Base-by-base conservation (phyloP, 2,113 vertebrate genomes). In the Elachura formosa region DNA sequence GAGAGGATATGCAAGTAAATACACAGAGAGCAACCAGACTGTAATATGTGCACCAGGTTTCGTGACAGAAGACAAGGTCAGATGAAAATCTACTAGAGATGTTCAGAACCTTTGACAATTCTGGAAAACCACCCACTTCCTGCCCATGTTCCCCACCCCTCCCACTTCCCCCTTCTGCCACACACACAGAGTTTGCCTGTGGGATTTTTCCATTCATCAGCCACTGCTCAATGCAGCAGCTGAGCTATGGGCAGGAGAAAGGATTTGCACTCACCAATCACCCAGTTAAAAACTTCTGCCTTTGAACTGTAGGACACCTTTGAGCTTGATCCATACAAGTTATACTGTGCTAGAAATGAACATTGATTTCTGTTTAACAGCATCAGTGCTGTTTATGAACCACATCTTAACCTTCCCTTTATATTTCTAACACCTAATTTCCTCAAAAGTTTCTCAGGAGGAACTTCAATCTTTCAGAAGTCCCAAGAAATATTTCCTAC, bases 351-450 rank as follows among this genome's bases (percentile, higher is more conserved):
- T 91, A 90, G 82, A 91, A 90, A 69, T n/a, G 5, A 82, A 51
- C 25, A 21, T 73, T 21, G 55, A 45, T 83, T 91, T 93, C 85
- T 92, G 55, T 75, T 86, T 77, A 94, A 85, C n/a, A 83, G 29
- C 45, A 54, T 10, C 23, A 59, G 36, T 19, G 29, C 24, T 90
- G 29, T 73, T 93, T 78, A 81, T 77, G 80, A 94, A 90, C 55
- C 51, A 23, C 48, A 74, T n/a, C 24, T 82, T 89, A 82, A 82
- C 90, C 93, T 91, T 96, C 90, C 67, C 63, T 96, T 94, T 96
- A 87, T 93, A 83, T 38, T 59, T 90, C 67, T 68, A 67, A 78
- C 18, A 71, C 12, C 67, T 67, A 45, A 88, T 90, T 90, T 92
- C 79, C 83, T 92, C 82, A 93, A 46, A 56, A 77, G 24, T 76